Conservation (phyloP, 37 sponge, comb jelly and placozoan genomes). For the Chondrosia reniformis region DNA sequence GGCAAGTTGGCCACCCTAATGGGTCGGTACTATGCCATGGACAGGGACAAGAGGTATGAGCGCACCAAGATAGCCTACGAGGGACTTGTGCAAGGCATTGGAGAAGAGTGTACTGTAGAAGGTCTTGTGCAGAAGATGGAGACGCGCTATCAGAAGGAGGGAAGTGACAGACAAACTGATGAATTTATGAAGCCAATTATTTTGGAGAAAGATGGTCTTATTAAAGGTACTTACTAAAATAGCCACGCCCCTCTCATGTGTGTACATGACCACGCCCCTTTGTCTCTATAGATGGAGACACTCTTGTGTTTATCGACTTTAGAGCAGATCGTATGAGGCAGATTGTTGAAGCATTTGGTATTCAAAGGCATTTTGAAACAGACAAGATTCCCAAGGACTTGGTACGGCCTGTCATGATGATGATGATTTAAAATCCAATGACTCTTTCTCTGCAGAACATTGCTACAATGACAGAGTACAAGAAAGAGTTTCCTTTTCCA, state of each 20-base stretch:
- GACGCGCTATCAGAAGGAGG: constrained; percentile 61
- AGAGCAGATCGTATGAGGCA: constrained; percentile 94
- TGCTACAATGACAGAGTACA: constrained; percentile 88
- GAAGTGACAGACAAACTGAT: constrained; percentile 69
- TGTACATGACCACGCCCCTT: not conserved
- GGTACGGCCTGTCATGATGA: constrained; percentile 10
- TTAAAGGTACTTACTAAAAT: constrained; percentile 43
- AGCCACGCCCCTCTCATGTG: too few species aligned
- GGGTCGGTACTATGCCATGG: constrained; percentile 99
- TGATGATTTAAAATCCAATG: too few species aligned
- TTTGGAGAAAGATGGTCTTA: constrained; percentile 65
- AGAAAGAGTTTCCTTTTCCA: constrained; percentile 87
- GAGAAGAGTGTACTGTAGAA: constrained; percentile 41
- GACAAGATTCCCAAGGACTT: constrained; percentile 41
- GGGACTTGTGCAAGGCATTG: constrained; percentile 79
- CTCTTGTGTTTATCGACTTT: constrained; percentile 89
- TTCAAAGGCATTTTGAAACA: constrained; percentile 90
- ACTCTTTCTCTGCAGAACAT: constrained; percentile 34
- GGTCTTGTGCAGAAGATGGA: constrained; percentile 57
- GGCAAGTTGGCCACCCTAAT: constrained; percentile 84
- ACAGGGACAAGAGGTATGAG: constrained; percentile 94
- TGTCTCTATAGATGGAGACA: constrained; percentile 77
- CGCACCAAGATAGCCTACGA: constrained; percentile 88
- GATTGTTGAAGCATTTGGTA: constrained; percentile 90
- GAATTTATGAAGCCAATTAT: constrained; percentile 96